A percentile compares a stretch with the other conserved stretches of the same genome.
phyloP scores from a whole-genome alignment of 2,113 vertebrate species.

The Ochotona curzoniae region DNA sequence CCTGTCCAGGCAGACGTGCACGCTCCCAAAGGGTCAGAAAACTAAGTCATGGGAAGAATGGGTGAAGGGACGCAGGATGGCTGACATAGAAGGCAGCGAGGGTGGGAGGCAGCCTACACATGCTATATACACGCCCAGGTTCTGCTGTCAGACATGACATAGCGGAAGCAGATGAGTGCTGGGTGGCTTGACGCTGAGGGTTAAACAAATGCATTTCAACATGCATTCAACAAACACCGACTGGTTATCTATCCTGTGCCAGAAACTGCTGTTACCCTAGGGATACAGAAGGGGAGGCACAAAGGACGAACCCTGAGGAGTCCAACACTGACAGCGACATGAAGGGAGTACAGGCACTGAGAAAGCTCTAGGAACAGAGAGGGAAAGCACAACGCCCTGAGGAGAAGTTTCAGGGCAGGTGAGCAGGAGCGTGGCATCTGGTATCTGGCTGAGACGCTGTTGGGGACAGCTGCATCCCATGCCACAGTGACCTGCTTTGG shows the following conservation, averaged over 20 bases:
- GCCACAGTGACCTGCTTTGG: too few species aligned
- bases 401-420: background rate
- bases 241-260: background rate
- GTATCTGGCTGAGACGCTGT: too few species aligned
- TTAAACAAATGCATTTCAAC: conserved; percentile 23
- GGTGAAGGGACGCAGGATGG: conserved; percentile 3
- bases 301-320: background rate
- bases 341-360: conserved; percentile 7
- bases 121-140: background rate
- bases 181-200: background rate
- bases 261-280: background rate
- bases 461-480: too few species aligned
- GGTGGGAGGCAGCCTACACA: background rate
- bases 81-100: background rate
- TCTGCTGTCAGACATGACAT: background rate
- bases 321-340: background rate
- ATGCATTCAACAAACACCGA: conserved; percentile 29
- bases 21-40: conserved; percentile 12
- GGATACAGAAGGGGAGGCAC: background rate
- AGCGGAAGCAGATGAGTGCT: background rate
- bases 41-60: background rate
- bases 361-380: conserved; percentile 3
- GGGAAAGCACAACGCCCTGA: background rate
- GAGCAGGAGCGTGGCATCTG: background rate
- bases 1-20: background rate